Percentiles rank a stretch among this genome's conserved stretches.
These are phyloP conservation scores for Dilophus febrilis DNA, from an alignment of 2,888 invertebrate genomes.

Conservation along the genomic window DNA sequence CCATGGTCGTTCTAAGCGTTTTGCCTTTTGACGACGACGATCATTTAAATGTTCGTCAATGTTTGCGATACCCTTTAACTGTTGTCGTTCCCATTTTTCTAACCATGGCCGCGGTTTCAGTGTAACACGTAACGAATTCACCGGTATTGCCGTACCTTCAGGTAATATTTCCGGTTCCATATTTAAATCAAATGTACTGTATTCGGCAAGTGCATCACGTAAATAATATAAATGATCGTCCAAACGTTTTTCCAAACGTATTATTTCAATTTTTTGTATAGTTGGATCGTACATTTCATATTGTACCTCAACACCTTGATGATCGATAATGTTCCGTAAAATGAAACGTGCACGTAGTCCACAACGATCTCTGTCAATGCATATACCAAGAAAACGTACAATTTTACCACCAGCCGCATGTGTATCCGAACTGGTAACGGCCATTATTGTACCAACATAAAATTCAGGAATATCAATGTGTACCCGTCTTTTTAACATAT, in stretches of 20 bases:
- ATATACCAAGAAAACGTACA: slow-evolving; percentile 64
- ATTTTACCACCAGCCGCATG: slow-evolving; percentile 71
- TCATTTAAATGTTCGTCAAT: slow-evolving; percentile 38
- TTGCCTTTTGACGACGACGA: slow-evolving; percentile 35
- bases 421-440: slow-evolving; percentile 71
- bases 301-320: slow-evolving; percentile 54
- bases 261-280: slow-evolving; percentile 73
- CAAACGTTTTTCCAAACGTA: slow-evolving; percentile 80
- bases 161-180: slow-evolving; percentile 72
- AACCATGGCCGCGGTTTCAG: slow-evolving; percentile 76
- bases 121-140: slow-evolving; percentile 57
- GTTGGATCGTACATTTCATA: slow-evolving; percentile 91
- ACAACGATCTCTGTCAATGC: slow-evolving; percentile 66
- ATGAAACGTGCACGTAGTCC: slow-evolving; percentile 76
- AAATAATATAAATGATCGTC: slow-evolving; percentile 81
- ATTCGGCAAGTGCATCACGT: slow-evolving; percentile 76
- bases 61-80: slow-evolving; percentile 54
- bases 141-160: slow-evolving; percentile 58
- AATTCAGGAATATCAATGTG: slow-evolving; percentile 89
- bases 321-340: slow-evolving; percentile 83
- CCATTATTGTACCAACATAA: slow-evolving; percentile 86
- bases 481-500: slow-evolving; percentile 67
- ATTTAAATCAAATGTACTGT: slow-evolving; percentile 80
- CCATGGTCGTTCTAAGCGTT: slow-evolving; percentile 50
- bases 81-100: slow-evolving; percentile 71